A percentile compares a stretch with the other conserved stretches of the same genome.
These are phyloP conservation scores for Uloborus plumipes DNA, from an alignment of 2,888 invertebrate species.

Conservation along the genomic window DNA sequence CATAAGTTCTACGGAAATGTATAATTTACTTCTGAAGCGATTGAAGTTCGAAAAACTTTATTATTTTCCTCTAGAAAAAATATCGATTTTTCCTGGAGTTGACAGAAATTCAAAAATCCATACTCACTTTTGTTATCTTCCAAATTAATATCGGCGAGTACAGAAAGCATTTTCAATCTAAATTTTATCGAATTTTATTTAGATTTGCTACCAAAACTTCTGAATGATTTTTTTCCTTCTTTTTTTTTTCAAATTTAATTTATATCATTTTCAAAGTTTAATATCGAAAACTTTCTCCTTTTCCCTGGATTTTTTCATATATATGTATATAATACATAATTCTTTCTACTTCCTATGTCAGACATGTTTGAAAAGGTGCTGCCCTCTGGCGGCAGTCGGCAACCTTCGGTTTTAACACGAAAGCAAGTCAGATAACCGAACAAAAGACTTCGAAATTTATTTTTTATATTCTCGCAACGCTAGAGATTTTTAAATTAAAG, in stretches of 20 bases:
- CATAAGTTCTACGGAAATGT: constrained; percentile 54
- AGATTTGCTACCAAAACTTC: not conserved
- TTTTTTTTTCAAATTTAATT: constrained; percentile 27
- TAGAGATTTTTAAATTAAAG: constrained; percentile 60
- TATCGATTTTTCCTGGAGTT: constrained; percentile 18
- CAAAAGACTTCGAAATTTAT: constrained; percentile 24
- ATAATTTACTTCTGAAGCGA: constrained; percentile 47
- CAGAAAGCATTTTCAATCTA: not conserved
- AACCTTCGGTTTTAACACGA: constrained; percentile 21
- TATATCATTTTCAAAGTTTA: constrained; percentile 33
- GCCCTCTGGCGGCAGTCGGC: constrained; percentile 54
- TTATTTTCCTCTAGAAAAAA: constrained; percentile 45
- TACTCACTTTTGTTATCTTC: constrained; percentile 45
- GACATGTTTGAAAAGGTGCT: constrained; percentile 47
- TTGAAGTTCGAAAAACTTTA: constrained; percentile 50
- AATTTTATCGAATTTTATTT: constrained; percentile 23
- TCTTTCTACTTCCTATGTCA: constrained; percentile 48
- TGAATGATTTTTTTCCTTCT: constrained; percentile 1
- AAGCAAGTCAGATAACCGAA: constrained; percentile 53
- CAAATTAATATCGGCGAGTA: constrained; percentile 20
- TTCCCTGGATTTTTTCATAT: not conserved
- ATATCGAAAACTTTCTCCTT: constrained; percentile 12
- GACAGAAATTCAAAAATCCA: constrained; percentile 55
- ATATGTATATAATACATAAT: constrained; percentile 4
- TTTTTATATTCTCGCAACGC: constrained; percentile 37